Conservation (phyloP, 2,113 vertebrate species). For the Holacanthus passer region DNA sequence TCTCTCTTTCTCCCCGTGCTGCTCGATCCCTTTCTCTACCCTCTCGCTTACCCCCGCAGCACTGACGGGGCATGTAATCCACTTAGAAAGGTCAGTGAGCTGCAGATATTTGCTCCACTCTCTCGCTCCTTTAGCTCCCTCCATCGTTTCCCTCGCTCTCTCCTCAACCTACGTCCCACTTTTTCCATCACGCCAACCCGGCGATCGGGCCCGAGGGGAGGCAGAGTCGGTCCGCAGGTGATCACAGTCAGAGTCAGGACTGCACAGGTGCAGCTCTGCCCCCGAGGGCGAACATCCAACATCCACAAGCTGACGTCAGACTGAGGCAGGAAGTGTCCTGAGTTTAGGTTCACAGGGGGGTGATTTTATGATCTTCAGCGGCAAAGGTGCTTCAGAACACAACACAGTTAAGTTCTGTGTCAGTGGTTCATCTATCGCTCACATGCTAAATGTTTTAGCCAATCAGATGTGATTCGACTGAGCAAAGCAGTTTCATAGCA, state of each 20-base stretch:
- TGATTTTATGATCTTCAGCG: background rate
- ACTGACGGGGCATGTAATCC: slow-evolving; percentile 72
- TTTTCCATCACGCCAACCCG: slow-evolving; percentile 3
- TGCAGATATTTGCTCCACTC: slow-evolving; percentile 71
- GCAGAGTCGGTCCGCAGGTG: background rate
- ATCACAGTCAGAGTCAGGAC: background rate
- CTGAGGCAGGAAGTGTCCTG: no score
- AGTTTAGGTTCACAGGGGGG: background rate
- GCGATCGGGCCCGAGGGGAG: background rate
- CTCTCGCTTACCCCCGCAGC: slow-evolving; percentile 20
- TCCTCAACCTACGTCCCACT: slow-evolving; percentile 27
- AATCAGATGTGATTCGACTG: no score
- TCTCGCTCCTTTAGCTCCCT: slow-evolving; percentile 2
- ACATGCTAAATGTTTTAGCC: no score
- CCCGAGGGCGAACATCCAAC: background rate
- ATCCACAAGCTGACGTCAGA: background rate
- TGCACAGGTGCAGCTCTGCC: background rate
- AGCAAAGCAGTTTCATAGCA: no score
- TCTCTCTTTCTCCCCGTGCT: background rate
- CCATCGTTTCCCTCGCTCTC: slow-evolving; percentile 15
- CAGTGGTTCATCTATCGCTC: no score
- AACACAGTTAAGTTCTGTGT: no score
- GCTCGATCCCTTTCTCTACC: background rate
- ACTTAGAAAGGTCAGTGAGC: slow-evolving; percentile 79
- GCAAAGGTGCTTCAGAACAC: no score